Evolutionary conservation across 1,140 invertebrate genomes (phyloP), one percentile per base, ranked within the genome.

Genomic region (Drosophila sp.): DNA sequence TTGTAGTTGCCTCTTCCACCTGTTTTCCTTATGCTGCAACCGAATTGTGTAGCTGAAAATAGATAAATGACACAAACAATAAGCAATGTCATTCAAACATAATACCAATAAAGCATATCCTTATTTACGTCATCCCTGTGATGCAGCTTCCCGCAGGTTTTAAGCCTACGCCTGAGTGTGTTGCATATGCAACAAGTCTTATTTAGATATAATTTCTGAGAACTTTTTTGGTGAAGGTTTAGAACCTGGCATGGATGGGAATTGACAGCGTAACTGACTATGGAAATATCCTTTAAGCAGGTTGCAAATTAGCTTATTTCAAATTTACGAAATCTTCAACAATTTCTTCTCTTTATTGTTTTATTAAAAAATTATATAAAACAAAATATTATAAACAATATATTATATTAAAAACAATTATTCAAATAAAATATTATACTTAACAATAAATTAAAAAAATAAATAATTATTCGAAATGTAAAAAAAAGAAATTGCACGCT

Each of bases 21-120:
- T 61, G 56, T 9, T 41, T 66, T 57, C 18, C 14, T 13, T 43
- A 7, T 16, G 48, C 18, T 36, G 48, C 43, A 45, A 43, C 32
- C 32, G 40, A 34, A 34, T 75, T 71, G 76, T 71, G 45, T 66
- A 80, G 77, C 81, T 84, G 81, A 4, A 87, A 87, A 14, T 9
- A 56, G 51, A 76, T 18, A 13, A 46, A 50, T 36, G 21, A 46
- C n/a, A 66, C 13, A 16, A 45, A 25, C 45, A 72, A 51, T 16
- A 8, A 51, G 50, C 7, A 36, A 14, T 18, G 58, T 59, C 58
- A 63, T 41, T 36, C 64, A 36, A 27, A 14, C 29, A 4, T 38
- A 32, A 38, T n/a, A 34, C 18, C n/a, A n/a, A 29, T 2, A 46
- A 27, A n/a, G 7, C 7, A 27, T 50, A 41, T 64, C 21, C 32